phyloP scores from a whole-genome alignment of 2,797 vertebrate species.

The Sebastes taczanowskii region DNA sequence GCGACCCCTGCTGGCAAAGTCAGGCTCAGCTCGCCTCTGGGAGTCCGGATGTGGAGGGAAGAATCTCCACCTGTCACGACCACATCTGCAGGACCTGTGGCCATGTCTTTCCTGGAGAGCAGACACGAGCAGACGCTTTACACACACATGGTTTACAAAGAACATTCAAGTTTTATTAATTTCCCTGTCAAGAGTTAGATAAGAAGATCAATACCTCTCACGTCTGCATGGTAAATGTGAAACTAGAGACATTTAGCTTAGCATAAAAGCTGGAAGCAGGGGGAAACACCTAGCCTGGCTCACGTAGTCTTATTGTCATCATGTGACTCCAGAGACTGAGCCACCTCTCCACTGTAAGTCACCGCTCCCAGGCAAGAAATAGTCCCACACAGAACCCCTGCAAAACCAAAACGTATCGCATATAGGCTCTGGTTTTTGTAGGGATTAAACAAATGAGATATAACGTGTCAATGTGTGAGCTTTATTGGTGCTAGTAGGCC shows the following conservation, averaged over 20 bases:
- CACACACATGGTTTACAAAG: neutral
- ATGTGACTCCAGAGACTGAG: too few species aligned
- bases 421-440: neutral
- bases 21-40: constrained; percentile 63
- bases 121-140: neutral
- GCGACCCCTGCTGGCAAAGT: constrained; percentile 85
- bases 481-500: neutral
- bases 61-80: constrained; percentile 75
- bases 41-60: constrained; percentile 71
- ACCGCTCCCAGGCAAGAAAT: too few species aligned
- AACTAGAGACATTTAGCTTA: neutral
- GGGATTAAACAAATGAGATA: neutral
- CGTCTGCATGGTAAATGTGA: neutral
- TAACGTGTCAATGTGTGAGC: neutral
- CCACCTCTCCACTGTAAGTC: too few species aligned
- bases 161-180: neutral
- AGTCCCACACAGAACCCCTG: neutral
- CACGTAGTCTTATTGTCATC: neutral
- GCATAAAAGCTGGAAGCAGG: neutral
- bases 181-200: neutral
- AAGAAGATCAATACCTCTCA: neutral
- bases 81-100: constrained; percentile 64
- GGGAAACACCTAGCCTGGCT: neutral
- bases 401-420: neutral
- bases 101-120: constrained; percentile 68